Evolutionary conservation across 2,888 invertebrate genomes (phyloP).

Genomic region (Dynastes maya): DNA sequence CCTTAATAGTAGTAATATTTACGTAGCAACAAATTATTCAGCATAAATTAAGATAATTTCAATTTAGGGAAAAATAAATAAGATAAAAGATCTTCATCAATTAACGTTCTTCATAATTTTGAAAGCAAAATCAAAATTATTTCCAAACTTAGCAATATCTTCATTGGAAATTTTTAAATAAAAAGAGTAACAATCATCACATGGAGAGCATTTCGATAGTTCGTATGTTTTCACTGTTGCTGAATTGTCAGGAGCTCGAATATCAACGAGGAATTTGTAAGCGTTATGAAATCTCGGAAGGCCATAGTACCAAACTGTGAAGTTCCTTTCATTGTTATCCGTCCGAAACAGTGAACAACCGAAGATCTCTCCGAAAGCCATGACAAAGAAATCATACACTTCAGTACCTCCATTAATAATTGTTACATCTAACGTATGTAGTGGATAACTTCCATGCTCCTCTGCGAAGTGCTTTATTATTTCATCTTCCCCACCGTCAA

Average conservation of each 20-base stretch:
- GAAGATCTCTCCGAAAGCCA: slow-evolving; percentile 47
- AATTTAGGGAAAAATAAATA: too few species aligned
- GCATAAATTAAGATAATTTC: too few species aligned
- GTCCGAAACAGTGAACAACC: slow-evolving; percentile 44
- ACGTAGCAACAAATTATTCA: too few species aligned
- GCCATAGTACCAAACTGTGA: slow-evolving; percentile 47
- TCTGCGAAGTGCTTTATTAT: slow-evolving; percentile 43
- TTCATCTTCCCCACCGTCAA: slow-evolving; percentile 42
- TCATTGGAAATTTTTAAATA: slow-evolving; percentile 30
- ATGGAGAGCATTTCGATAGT: slow-evolving; percentile 29
- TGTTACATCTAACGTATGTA: slow-evolving; percentile 28
- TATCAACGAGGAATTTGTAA: slow-evolving; percentile 16
- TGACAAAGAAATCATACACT: slow-evolving; percentile 48
- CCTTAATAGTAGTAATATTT: too few species aligned
- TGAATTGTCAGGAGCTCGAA: slow-evolving; percentile 7
- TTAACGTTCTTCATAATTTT: not conserved
- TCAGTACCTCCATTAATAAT: slow-evolving; percentile 5
- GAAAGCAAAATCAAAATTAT: not conserved
- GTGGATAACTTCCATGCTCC: slow-evolving; percentile 42
- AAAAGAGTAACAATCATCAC: slow-evolving; percentile 36
- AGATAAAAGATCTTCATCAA: too few species aligned
- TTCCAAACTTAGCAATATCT: not conserved
- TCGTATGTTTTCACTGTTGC: slow-evolving; percentile 30
- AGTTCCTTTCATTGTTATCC: slow-evolving; percentile 38
- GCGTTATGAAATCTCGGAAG: slow-evolving; percentile 36